Evolutionary conservation across 2,113 vertebrate genomes (phyloP).

Genomic region (Strigops habroptila): DNA sequence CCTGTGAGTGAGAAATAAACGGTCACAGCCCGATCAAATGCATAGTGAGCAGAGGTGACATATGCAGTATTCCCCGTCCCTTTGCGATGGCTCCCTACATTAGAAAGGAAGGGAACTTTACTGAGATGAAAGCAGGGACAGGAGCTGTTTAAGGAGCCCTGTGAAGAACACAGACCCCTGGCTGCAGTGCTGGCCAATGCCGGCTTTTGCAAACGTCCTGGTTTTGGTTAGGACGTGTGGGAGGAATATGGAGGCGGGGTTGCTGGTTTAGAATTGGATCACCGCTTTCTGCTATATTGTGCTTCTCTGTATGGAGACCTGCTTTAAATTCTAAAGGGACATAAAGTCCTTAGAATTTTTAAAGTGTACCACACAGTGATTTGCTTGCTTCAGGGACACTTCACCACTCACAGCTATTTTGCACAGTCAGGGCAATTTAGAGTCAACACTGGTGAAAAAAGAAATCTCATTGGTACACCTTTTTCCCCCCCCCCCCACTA

Average conservation of each 20-base stretch:
- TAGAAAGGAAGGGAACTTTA: background rate
- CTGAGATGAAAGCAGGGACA: background rate
- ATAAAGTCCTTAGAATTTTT: slow-evolving; percentile 1
- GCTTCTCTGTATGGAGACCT: background rate
- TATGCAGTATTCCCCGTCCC: rapidly evolving
- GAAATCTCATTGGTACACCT: background rate
- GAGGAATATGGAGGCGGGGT: background rate
- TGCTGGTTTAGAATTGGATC: background rate
- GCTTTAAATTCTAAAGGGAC: slow-evolving; percentile 24
- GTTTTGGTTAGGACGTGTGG: background rate
- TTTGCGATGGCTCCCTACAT: background rate
- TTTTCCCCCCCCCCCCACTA: background rate
- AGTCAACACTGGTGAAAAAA: background rate
- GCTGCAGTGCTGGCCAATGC: background rate
- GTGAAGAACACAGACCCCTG: background rate
- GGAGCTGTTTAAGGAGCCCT: background rate
- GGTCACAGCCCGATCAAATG: background rate
- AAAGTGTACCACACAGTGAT: background rate
- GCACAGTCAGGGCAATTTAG: slow-evolving; percentile 15
- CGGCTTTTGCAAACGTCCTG: background rate
- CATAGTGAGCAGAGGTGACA: background rate
- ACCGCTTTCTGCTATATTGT: background rate
- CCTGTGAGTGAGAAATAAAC: background rate
- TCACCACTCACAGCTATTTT: slow-evolving; percentile 14
- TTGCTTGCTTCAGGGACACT: slow-evolving; percentile 26